Base-by-base conservation (phyloP, 1,140 invertebrate genomes). In the Grapholita molesta region DNA sequence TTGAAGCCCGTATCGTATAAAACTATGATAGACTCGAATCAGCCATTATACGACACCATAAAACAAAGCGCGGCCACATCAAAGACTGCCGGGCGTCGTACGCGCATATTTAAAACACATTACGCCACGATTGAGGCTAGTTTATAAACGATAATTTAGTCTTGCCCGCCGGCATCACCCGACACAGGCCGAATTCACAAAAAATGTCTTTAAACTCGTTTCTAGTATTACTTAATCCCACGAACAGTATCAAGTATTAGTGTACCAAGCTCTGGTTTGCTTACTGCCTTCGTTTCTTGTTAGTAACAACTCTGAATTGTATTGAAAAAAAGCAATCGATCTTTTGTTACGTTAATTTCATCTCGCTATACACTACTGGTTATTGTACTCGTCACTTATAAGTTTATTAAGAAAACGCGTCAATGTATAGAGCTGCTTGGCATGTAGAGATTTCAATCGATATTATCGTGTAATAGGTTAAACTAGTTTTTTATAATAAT, bases 101-200 rank as follows among this genome's bases (percentile, higher is more conserved):
- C 66, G 57, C 64, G 67, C 73, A 73, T 75, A 75, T 75, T 73
- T 73, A 75, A 75, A 75, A 69, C 48, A 70, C 71, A 70, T 75
- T 75, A 75, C 71, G 48, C 52, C 32, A 33, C 70, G 71, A 75
- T 73, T 67, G 74, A 67, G 70, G 74, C 71, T 75, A 73, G 74
- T 75, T 73, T 75, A 73, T 73, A 75, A 75, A 69, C 74, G 71
- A 75, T 75, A 75, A 75, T 75, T 70, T 73, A 66, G 61, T 68
- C 67, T 67, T 67, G 48, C 35, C 67, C 48, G 67, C 68, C 68
- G 68, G 68, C 66, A 64, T 57, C 61, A 71, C 69, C 71, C 35
- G n/a, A n/a, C n/a, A n/a, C n/a, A 73, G 67, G 71, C 66, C 71
- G 42, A 55, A 48, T 48, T 48, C 8, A 48, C 69, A 57, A 61